Conservation (phyloP, 23 tunicate species). For the Ciona savignyi region DNA sequence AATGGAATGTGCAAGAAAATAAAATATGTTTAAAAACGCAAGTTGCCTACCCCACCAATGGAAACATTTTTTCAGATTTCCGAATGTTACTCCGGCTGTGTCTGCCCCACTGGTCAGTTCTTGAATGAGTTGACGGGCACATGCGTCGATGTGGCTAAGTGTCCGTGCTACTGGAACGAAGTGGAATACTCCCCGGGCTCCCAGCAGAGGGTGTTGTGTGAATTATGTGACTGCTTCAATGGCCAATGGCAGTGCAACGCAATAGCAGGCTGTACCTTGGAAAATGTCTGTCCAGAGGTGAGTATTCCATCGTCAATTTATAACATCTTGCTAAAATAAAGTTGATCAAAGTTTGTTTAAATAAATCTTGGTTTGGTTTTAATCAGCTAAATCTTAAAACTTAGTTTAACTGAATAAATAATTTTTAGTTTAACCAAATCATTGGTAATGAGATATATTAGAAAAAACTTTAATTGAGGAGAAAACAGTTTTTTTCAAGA, state of each 20-base stretch:
- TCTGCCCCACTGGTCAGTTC: slow-evolving; percentile 38
- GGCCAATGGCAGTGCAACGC: slow-evolving; percentile 52
- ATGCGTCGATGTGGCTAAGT: slow-evolving; percentile 31
- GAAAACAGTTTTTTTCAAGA: too few species aligned
- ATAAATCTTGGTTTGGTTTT: too few species aligned
- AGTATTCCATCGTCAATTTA: too few species aligned
- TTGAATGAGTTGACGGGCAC: slow-evolving; percentile 20
- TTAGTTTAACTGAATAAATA: not conserved
- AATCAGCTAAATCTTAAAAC: not conserved
- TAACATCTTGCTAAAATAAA: too few species aligned
- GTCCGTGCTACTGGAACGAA: slow-evolving; percentile 49
- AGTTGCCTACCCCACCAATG: too few species aligned
- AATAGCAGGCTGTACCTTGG: slow-evolving; percentile 35
- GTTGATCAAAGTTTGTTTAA: too few species aligned
- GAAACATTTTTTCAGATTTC: slow-evolving; percentile 10
- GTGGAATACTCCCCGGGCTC: slow-evolving; percentile 23
- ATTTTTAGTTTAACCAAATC: slow-evolving; percentile 5
- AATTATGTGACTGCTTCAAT: slow-evolving; percentile 31
- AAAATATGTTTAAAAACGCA: too few species aligned
- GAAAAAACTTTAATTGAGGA: too few species aligned
- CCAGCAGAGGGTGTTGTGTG: slow-evolving; percentile 29
- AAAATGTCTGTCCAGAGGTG: slow-evolving; percentile 41
- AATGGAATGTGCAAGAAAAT: not conserved
- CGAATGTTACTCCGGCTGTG: slow-evolving; percentile 60
- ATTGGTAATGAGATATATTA: too few species aligned